Percentiles rank a stretch among this genome's conserved stretches.
Evolutionary conservation across 2,888 invertebrate species (phyloP).

Genomic region (Eumerus sabulonum): DNA sequence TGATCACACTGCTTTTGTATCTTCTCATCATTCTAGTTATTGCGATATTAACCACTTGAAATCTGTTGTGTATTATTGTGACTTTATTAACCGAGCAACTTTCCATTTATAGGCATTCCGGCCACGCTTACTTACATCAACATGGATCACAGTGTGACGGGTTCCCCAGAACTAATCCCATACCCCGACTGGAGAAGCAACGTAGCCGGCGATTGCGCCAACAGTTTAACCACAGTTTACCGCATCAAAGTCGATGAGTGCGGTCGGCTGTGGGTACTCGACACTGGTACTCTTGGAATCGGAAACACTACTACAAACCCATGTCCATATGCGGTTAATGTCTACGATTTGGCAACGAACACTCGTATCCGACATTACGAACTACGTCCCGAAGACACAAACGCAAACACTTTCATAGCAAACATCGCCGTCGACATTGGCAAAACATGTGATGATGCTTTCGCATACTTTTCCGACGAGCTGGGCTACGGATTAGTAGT

Average conservation of each 20-base stretch:
- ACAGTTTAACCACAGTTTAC: conserved; percentile 88
- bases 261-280: conserved; percentile 90
- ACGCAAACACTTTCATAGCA: conserved; percentile 89
- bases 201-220: conserved; percentile 87
- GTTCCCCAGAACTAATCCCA: conserved; percentile 88
- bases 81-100: conserved; percentile 7
- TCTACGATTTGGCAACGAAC: conserved; percentile 88
- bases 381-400: conserved; percentile 86
- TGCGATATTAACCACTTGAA: too few species aligned
- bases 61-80: too few species aligned
- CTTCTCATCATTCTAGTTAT: too few species aligned
- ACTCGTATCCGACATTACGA: conserved; percentile 85
- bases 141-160: conserved; percentile 82
- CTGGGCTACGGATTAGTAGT: conserved; percentile 89
- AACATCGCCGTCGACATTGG: conserved; percentile 91
- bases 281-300: conserved; percentile 90
- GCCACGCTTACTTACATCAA: conserved; percentile 90
- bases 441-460: conserved; percentile 86
- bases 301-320: conserved; percentile 87
- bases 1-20: too few species aligned
- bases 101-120: conserved; percentile 83
- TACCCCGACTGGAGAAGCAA: conserved; percentile 89
- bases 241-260: conserved; percentile 89
- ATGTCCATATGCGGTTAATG: conserved; percentile 88
- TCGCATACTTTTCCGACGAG: conserved; percentile 90